phyloP scores from a whole-genome alignment of 2,888 invertebrate genomes.

The Siphlonurus alternatus region DNA sequence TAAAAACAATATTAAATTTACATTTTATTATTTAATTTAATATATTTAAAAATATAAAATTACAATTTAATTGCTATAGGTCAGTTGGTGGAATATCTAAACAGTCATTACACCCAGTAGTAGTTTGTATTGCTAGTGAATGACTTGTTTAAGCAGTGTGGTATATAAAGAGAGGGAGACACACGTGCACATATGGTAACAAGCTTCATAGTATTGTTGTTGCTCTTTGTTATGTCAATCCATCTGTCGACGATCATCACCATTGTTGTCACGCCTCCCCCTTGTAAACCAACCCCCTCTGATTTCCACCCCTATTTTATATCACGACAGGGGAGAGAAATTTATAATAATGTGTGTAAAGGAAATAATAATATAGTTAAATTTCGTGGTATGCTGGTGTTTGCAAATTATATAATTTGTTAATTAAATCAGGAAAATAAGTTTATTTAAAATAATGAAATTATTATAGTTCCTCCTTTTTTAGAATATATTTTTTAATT shows the following conservation, averaged over 20 bases:
- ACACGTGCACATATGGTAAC: not conserved
- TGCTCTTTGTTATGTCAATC: not conserved
- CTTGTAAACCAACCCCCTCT: not conserved
- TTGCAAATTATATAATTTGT: not conserved
- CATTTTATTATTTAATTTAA: too few relatives aligned
- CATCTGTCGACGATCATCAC: not conserved
- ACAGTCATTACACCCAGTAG: too few relatives aligned
- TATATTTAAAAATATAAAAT: too few relatives aligned
- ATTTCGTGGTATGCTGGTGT: not conserved
- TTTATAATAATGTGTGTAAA: too few relatives aligned
- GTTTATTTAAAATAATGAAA: too few relatives aligned
- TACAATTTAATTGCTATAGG: too few relatives aligned
- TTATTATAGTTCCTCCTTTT: too few relatives aligned
- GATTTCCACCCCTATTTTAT: not conserved
- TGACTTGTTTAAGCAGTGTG: not conserved
- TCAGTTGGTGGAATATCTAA: too few relatives aligned
- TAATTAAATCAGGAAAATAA: not conserved
- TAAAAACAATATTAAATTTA: too few relatives aligned
- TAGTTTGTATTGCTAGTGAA: not conserved
- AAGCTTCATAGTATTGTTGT: not conserved
- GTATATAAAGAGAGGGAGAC: not conserved
- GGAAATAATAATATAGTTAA: not conserved
- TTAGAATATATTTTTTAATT: too few relatives aligned
- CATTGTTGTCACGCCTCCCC: not conserved
- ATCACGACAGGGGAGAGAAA: not conserved